Percentiles rank a stretch among this genome's conserved stretches.
Conservation (phyloP, 2,797 vertebrate species). For the Stomatorhinus walkeri region DNA sequence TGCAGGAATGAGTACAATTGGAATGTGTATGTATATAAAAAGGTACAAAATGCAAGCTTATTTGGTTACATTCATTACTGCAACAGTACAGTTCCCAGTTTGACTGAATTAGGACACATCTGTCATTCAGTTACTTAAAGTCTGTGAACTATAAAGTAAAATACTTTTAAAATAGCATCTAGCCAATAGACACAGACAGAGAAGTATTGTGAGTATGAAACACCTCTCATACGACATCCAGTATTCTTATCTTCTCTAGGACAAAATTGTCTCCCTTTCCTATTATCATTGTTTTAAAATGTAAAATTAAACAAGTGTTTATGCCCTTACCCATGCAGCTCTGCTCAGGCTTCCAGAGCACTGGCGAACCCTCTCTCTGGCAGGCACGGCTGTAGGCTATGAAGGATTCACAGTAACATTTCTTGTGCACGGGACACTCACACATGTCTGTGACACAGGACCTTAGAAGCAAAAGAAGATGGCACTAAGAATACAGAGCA, state of each 20-base stretch:
- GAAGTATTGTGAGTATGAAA: background rate
- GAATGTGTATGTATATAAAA: background rate
- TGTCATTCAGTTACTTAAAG: background rate
- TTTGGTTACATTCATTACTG: background rate
- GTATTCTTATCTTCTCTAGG: background rate
- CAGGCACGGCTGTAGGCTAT: constrained; percentile 89
- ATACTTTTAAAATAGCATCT: background rate
- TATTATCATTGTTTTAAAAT: background rate
- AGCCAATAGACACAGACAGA: background rate
- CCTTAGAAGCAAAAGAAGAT: constrained; percentile 49
- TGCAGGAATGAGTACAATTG: background rate
- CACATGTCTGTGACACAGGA: constrained; percentile 99
- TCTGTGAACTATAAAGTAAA: background rate
- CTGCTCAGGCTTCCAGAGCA: constrained; percentile 78
- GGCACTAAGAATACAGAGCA: background rate
- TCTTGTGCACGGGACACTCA: constrained; percentile 91
- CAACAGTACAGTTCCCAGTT: background rate
- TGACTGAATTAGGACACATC: background rate
- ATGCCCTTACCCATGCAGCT: constrained; percentile 77
- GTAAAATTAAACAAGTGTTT: background rate
- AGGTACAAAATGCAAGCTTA: background rate
- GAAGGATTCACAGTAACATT: constrained; percentile 96
- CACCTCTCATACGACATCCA: background rate
- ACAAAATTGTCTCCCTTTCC: background rate
- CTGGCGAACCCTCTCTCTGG: constrained; percentile 75